Percentiles rank a stretch among this genome's conserved stretches.
Evolutionary conservation across 2,888 invertebrate genomes (phyloP).

Genomic region (Zhuqinia jingwanae): DNA sequence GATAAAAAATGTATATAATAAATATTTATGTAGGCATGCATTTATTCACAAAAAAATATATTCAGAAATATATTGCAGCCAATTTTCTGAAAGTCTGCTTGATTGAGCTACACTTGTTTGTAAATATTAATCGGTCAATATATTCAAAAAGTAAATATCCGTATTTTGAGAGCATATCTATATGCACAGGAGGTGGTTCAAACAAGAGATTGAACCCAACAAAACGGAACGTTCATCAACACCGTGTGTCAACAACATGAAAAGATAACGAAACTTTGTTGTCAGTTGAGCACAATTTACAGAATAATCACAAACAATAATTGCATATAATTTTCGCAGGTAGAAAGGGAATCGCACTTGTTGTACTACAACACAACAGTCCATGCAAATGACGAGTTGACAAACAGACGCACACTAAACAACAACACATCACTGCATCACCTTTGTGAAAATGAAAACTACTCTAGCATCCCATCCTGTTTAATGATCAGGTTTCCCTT

Average conservation of each 20-base stretch:
- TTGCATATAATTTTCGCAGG: constrained; percentile 5
- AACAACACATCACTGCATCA: constrained; percentile 1
- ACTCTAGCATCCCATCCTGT: not conserved
- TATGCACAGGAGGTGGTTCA: no score
- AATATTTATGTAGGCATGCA: no score
- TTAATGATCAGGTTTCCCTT: constrained; percentile 31
- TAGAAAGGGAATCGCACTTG: not conserved
- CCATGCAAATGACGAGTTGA: not conserved
- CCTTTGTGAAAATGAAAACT: not conserved
- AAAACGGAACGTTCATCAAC: not conserved
- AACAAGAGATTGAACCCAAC: no score
- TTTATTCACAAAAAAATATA: no score
- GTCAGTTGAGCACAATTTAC: not conserved
- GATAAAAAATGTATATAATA: no score
- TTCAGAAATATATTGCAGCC: no score
- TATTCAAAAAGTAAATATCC: not conserved
- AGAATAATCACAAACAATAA: not conserved
- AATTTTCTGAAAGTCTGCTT: not conserved
- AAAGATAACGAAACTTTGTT: not conserved
- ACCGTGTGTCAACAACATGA: not conserved
- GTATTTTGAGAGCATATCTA: no score
- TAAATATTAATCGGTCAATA: not conserved
- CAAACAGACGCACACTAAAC: not conserved
- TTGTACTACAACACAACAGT: no score
- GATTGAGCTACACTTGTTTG: not conserved